phyloP scores from a whole-genome alignment of 2,888 invertebrate species.

The Autographa pulchrina region DNA sequence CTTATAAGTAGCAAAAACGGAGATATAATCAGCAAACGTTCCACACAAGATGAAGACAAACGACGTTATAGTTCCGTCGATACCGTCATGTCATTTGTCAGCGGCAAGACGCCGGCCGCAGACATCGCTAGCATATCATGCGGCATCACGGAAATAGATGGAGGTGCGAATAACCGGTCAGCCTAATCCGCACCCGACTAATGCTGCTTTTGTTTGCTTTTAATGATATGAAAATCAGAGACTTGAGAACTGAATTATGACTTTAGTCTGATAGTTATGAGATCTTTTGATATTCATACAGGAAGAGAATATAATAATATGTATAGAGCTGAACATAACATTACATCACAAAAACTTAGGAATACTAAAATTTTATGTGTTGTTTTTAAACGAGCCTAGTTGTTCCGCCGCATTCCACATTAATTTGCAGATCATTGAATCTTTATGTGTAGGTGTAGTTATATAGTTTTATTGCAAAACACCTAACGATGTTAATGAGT shows the following conservation, averaged over 20 bases:
- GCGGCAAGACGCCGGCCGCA: conserved; percentile 25
- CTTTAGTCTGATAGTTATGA: not conserved
- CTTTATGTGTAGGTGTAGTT: conserved; percentile 2
- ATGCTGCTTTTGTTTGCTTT: not conserved
- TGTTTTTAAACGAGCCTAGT: not conserved
- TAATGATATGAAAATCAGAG: not conserved
- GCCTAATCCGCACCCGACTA: not conserved
- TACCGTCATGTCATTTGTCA: conserved; percentile 60
- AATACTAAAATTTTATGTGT: not conserved
- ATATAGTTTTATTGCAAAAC: not conserved
- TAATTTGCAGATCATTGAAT: not conserved
- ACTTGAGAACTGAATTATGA: not conserved
- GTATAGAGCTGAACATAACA: not conserved
- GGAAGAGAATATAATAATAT: not conserved
- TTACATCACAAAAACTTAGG: not conserved
- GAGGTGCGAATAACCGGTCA: conserved; percentile 25
- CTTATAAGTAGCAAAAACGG: conserved; percentile 67
- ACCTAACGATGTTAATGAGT: not conserved
- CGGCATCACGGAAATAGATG: conserved; percentile 11
- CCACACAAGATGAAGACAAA: conserved; percentile 70
- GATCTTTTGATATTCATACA: not conserved
- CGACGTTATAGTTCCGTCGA: conserved; percentile 58
- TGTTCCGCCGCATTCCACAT: conserved; percentile 4
- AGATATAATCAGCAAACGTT: conserved; percentile 67
- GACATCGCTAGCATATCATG: conserved; percentile 29